Conservation (phyloP, 2,113 vertebrate genomes). For the Tachuris rubrigastra region DNA sequence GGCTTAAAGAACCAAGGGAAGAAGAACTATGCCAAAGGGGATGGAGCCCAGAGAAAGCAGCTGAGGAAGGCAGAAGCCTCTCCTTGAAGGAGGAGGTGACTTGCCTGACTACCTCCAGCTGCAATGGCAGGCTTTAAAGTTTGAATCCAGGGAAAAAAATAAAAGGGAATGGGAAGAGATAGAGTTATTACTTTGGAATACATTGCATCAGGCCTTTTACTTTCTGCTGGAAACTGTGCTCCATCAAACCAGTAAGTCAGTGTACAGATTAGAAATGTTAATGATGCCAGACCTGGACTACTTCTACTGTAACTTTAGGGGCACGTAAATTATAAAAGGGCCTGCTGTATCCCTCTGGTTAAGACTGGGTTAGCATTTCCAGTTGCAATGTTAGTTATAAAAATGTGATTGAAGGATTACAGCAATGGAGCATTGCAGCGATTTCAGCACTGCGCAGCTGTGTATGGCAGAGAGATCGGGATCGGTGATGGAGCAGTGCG, state of each 20-base stretch:
- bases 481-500: neutral
- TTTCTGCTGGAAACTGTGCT: neutral
- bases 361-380: neutral
- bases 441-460: neutral
- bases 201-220: neutral
- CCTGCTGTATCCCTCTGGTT: neutral
- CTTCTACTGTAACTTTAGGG: neutral
- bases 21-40: neutral
- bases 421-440: neutral
- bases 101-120: neutral
- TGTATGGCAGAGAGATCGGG: neutral
- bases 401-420: neutral
- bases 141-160: neutral
- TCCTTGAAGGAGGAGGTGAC: neutral
- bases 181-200: no score
- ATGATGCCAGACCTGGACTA: neutral
- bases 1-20: neutral
- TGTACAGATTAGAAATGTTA: neutral
- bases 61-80: neutral
- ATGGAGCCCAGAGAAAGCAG: neutral
- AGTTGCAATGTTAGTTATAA: neutral
- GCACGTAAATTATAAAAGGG: neutral
- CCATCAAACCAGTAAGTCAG: neutral
- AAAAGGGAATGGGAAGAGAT: neutral
- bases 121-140: neutral